Percentiles rank a stretch among this genome's conserved stretches.
phyloP scores from a whole-genome alignment of 2,888 invertebrate genomes.

The Drosophila anceps region DNA sequence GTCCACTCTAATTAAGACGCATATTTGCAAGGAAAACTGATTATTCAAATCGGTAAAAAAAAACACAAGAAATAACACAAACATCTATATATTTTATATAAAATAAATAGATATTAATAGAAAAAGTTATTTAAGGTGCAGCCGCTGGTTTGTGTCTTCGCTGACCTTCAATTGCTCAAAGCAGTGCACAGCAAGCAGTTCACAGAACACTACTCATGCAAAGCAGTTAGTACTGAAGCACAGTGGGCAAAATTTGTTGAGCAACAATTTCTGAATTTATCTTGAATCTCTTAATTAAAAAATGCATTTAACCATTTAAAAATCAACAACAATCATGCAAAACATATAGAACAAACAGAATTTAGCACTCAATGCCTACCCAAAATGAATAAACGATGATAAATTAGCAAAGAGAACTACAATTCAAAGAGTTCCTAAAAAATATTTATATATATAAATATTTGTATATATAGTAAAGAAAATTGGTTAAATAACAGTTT shows the following conservation, averaged over 20 bases:
- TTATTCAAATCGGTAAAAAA: background rate
- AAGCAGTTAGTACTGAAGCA: background rate
- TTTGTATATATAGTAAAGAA: constrained; percentile 7
- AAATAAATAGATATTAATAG: background rate
- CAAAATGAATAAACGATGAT: constrained; percentile 47
- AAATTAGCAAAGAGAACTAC: constrained; percentile 53
- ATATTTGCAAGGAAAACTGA: background rate
- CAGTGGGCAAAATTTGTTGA: background rate
- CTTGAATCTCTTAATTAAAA: background rate
- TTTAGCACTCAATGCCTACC: constrained; percentile 54
- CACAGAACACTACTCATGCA: background rate
- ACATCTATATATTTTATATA: background rate
- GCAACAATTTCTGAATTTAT: background rate
- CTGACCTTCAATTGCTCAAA: background rate
- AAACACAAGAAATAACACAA: background rate
- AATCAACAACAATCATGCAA: constrained; percentile 27
- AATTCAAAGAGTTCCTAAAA: constrained; percentile 69
- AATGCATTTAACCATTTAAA: background rate
- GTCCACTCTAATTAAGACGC: background rate
- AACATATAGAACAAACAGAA: constrained; percentile 10
- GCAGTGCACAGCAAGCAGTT: constrained; percentile 35
- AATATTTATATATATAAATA: constrained; percentile 36
- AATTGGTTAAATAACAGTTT: constrained; percentile 1
- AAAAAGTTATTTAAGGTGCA: background rate
- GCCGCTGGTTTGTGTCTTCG: constrained; percentile 7